Base-by-base conservation (phyloP, 2,113 vertebrate species). In the Rattus rattus region DNA sequence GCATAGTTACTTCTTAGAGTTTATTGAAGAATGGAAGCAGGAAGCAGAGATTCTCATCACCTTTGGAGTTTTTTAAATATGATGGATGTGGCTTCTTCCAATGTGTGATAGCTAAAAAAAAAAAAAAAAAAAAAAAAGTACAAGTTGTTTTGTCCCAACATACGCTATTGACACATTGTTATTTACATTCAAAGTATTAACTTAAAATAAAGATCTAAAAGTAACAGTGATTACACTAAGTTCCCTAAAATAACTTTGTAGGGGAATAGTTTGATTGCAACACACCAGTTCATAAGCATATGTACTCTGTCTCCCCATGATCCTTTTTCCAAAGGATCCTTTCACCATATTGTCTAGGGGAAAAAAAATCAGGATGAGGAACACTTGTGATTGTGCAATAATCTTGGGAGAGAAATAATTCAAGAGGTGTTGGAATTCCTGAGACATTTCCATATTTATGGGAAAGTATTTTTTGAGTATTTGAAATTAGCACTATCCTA, bases 181-280 rank as follows among this genome's bases (percentile, higher is more conserved):
- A 83, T 83, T 89, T 96, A 30, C 8, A 22, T 81, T n/a, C 17
- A 69, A 52, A 80, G 10, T 88, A 80, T 77, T 90, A 93, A 81
- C 52, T 87, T 96, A 91, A 96, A 95, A 95, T 70, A 90, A 90
- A 70, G 84, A 93, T 94, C 90, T 95, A 96, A 96, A 95, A 95
- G 75, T 94, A 92, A 88, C 19, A 90, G 28, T 22, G 8, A 91
- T 83, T 54, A 69, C 49, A 85, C 28, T 75, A 87, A 91, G 2
- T 22, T 88, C 13, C 72, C 30, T 72, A 95, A 97, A 86, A 96
- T 95, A 95, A 70, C 33, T 95, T 88, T 70, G 16, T 84, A 12
- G 17, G 39, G 30, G 11, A 54, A 93, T 88, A 89, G 54, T 22
- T 36, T 75, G 14, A 59, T 91, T 96, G n/a, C 84, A 89, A 30